Percentiles rank a stretch among this genome's conserved stretches.
Conservation (phyloP, 2,113 vertebrate genomes). For the Nestor notabilis region DNA sequence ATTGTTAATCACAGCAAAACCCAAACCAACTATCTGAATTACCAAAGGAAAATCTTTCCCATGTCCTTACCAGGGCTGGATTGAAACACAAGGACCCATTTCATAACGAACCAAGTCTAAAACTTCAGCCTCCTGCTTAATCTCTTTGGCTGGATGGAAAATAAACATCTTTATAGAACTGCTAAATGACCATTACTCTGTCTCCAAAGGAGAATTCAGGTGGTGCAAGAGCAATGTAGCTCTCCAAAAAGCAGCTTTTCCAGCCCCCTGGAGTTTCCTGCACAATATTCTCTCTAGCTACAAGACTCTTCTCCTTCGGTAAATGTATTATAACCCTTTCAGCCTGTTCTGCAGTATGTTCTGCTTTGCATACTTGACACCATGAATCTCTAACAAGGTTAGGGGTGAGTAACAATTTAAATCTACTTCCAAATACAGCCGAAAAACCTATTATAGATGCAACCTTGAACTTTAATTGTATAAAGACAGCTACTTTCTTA, state of each 20-base stretch:
- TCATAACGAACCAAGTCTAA: neutral
- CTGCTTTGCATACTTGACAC: slow-evolving; percentile 27
- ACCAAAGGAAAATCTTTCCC: neutral
- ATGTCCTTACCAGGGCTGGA: neutral
- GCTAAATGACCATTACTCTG: neutral
- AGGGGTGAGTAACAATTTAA: slow-evolving; percentile 58
- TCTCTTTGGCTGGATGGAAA: neutral
- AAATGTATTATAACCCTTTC: slow-evolving; percentile 33
- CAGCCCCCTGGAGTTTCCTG: neutral
- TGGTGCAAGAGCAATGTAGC: neutral
- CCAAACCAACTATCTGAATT: neutral
- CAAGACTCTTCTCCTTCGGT: neutral
- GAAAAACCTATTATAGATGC: slow-evolving; percentile 53
- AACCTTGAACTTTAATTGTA: slow-evolving; percentile 60
- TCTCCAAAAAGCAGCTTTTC: slow-evolving; percentile 2
- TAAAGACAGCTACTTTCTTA: slow-evolving; percentile 32
- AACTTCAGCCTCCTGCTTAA: neutral
- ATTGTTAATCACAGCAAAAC: neutral
- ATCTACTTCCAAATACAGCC: slow-evolving; percentile 49
- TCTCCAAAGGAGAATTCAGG: neutral
- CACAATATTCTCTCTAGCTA: neutral
- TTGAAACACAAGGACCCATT: neutral
- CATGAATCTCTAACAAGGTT: slow-evolving; percentile 43
- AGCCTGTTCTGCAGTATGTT: slow-evolving; percentile 6
- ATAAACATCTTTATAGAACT: neutral